These are phyloP conservation scores for Chinchilla lanigera DNA, from an alignment of 2,113 vertebrate genomes.

Conservation along the genomic window DNA sequence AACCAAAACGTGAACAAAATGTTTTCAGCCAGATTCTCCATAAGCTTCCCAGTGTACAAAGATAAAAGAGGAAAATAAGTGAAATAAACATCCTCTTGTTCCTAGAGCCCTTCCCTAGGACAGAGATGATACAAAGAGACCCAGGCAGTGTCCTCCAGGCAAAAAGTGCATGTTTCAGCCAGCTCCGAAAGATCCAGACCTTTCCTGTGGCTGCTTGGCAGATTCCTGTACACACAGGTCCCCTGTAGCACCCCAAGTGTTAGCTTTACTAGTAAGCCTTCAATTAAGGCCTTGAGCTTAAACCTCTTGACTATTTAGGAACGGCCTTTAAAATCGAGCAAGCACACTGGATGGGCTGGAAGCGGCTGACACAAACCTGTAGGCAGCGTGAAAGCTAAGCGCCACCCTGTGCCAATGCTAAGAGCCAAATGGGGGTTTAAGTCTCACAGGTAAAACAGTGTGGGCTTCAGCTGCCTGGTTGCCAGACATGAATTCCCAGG, in stretches of 20 bases:
- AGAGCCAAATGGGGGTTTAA: not conserved
- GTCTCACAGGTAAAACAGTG: not conserved
- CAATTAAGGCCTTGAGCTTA: not conserved
- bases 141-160: not conserved
- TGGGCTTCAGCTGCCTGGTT: not conserved
- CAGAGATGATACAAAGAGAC: not conserved
- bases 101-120: not conserved
- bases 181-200: not conserved
- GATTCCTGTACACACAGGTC: accelerated
- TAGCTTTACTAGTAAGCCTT: not conserved
- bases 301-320: not conserved
- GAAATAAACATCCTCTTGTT: not conserved
- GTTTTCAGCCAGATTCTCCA: not conserved
- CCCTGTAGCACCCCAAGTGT: not conserved
- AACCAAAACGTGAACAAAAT: not conserved
- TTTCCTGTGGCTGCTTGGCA: not conserved
- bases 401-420: not conserved
- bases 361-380: not conserved
- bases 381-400: not conserved
- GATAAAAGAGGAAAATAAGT: conserved; percentile 20
- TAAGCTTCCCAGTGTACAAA: conserved; percentile 7
- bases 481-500: not conserved
- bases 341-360: not conserved
- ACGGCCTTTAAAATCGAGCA: not conserved
- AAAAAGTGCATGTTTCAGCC: not conserved